A percentile compares a stretch with the other conserved stretches of the same genome.
Evolutionary conservation across 2,113 vertebrate genomes (phyloP).

Genomic region (Anolis sagrei): DNA sequence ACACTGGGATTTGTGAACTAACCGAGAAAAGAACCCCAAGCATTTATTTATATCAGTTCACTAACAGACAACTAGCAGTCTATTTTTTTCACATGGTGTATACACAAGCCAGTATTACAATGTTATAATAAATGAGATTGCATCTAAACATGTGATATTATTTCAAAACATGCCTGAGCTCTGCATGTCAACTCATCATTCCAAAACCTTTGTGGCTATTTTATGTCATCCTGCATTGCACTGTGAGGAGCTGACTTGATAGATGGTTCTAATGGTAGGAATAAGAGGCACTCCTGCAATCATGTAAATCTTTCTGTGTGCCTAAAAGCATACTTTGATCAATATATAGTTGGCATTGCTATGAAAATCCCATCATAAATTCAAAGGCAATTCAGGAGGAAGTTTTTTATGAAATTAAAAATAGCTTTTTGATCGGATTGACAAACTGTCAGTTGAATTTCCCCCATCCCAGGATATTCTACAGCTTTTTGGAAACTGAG

Average conservation of each 20-base stretch:
- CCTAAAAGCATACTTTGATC: neutral
- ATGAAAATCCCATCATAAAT: neutral
- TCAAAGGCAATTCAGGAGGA: neutral
- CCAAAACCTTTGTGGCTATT: neutral
- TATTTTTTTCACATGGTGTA: no score
- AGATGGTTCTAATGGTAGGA: neutral
- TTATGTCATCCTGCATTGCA: no score
- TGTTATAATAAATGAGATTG: no score
- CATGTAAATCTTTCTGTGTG: neutral
- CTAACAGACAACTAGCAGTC: no score
- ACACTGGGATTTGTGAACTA: neutral
- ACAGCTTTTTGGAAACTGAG: neutral
- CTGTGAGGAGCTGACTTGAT: neutral
- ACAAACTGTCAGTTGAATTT: no score
- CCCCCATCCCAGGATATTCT: neutral
- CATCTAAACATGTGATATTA: no score
- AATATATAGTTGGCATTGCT: neutral
- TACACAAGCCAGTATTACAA: no score
- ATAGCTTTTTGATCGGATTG: neutral
- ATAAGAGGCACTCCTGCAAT: neutral
- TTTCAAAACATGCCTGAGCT: neutral
- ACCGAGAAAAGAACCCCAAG: no score
- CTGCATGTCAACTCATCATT: neutral
- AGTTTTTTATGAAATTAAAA: neutral
- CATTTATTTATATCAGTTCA: no score